Percentiles rank a stretch among this genome's conserved stretches.
Evolutionary conservation across 1,140 invertebrate species (phyloP).

Genomic region (Asbolus verrucosus): DNA sequence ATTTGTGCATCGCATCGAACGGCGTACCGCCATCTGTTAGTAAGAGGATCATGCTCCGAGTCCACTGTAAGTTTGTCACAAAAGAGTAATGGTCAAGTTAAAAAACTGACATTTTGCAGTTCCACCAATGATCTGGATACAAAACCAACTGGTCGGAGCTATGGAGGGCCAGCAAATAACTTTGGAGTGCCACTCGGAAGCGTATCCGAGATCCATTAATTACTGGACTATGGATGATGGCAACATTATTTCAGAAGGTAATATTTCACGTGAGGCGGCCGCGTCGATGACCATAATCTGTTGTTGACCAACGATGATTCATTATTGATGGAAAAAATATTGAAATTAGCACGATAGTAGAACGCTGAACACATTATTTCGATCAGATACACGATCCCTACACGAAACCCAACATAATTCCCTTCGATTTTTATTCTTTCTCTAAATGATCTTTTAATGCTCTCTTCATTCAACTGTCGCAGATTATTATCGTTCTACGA

Average conservation of each 20-base stretch:
- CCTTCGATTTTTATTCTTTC: neutral
- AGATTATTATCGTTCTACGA: too few species aligned
- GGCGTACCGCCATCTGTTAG: constrained; percentile 84
- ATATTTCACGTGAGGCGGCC: constrained; percentile 50
- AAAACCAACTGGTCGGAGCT: constrained; percentile 85
- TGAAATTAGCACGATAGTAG: too few species aligned
- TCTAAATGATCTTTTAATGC: neutral
- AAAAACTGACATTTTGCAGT: constrained; percentile 68
- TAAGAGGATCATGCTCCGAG: constrained; percentile 80
- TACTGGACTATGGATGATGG: constrained; percentile 85
- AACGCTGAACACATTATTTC: too few species aligned
- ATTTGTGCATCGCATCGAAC: constrained; percentile 73
- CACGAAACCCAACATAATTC: too few species aligned
- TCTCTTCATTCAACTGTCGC: too few species aligned
- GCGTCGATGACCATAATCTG: constrained; percentile 29
- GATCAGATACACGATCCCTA: too few species aligned
- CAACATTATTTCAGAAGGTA: constrained; percentile 85
- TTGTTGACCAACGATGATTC: constrained; percentile 19
- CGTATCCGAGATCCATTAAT: constrained; percentile 88
- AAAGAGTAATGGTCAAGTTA: constrained; percentile 17
- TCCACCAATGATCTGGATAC: constrained; percentile 87
- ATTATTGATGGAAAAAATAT: constrained; percentile 32
- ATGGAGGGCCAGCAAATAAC: constrained; percentile 80
- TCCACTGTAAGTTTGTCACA: constrained; percentile 76
- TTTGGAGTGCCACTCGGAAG: constrained; percentile 87